phyloP scores from a whole-genome alignment of 37 sponge, comb jelly and placozoan genomes.

The Hexactinellida sp. region DNA sequence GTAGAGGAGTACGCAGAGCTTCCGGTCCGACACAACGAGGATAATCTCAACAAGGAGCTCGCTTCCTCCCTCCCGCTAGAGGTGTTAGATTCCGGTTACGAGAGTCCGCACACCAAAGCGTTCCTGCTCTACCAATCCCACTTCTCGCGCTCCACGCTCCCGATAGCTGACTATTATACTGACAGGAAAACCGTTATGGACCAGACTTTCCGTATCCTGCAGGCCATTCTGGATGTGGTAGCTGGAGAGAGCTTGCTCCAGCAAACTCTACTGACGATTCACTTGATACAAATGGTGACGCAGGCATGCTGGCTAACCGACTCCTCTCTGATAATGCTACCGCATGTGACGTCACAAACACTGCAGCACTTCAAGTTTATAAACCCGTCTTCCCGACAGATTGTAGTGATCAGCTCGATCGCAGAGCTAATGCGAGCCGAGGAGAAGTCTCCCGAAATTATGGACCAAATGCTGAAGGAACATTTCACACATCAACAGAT shows the following conservation, averaged over 20 bases:
- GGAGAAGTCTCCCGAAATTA: not conserved
- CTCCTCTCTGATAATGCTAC: slow-evolving; percentile 63
- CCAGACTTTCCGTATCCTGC: slow-evolving; percentile 81
- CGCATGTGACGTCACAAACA: slow-evolving; percentile 42
- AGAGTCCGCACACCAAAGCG: slow-evolving; percentile 89
- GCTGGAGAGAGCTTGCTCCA: slow-evolving; percentile 84
- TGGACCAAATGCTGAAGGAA: not conserved
- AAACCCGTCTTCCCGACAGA: not conserved
- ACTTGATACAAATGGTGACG: slow-evolving; percentile 81
- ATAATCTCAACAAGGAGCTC: slow-evolving; percentile 63
- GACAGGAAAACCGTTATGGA: slow-evolving; percentile 95
- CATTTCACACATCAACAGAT: slow-evolving; percentile 5
- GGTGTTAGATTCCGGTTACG: slow-evolving; percentile 42
- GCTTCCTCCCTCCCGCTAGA: slow-evolving; percentile 51
- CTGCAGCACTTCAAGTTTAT: slow-evolving; percentile 3
- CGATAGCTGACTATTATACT: slow-evolving; percentile 85
- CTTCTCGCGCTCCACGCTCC: slow-evolving; percentile 58
- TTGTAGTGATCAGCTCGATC: not conserved
- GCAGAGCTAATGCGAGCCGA: not conserved
- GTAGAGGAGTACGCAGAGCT: slow-evolving; percentile 85
- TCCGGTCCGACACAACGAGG: slow-evolving; percentile 96
- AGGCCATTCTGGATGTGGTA: slow-evolving; percentile 84
- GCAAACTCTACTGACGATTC: slow-evolving; percentile 43
- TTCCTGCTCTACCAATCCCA: slow-evolving; percentile 88
- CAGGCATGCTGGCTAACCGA: slow-evolving; percentile 76